These are phyloP conservation scores for Acholoe squamosa DNA, from an alignment of 2,888 invertebrate genomes.

Conservation along the genomic window DNA sequence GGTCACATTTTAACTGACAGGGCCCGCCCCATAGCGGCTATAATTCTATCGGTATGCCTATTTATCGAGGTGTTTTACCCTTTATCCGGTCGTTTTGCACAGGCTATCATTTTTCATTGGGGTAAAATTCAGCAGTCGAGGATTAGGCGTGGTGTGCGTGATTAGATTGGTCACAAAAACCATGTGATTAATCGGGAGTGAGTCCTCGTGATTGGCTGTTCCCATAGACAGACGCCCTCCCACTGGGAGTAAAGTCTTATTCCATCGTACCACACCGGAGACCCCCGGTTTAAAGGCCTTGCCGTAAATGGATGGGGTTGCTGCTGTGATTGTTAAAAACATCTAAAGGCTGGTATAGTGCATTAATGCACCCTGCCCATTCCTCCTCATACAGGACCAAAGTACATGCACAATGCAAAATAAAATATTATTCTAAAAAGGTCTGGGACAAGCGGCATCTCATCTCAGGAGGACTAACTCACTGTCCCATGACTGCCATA, in stretches of 20 bases:
- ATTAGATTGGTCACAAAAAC: constrained; percentile 23
- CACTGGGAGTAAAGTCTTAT: background rate
- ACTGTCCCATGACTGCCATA: too few species aligned
- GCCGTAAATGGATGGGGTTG: too few species aligned
- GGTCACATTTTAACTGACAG: background rate
- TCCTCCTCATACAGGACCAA: too few species aligned
- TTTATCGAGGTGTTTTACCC: background rate
- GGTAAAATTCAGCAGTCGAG: constrained; percentile 20
- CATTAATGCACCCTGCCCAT: too few species aligned
- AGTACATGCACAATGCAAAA: too few species aligned
- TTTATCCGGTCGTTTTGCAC: too few species aligned
- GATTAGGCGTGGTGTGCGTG: background rate
- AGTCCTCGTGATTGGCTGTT: constrained; percentile 15
- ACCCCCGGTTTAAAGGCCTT: too few species aligned
- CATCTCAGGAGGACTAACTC: too few species aligned
- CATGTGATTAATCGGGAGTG: background rate
- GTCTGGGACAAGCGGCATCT: too few species aligned
- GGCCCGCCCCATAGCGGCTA: background rate
- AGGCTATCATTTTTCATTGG: background rate
- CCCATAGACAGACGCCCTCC: background rate
- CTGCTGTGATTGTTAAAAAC: too few species aligned
- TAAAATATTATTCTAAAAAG: too few species aligned
- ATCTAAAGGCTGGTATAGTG: too few species aligned
- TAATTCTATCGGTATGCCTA: background rate
- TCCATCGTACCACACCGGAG: background rate